phyloP scores from a whole-genome alignment of 2,113 vertebrate genomes.

The Vireo altiloquus region DNA sequence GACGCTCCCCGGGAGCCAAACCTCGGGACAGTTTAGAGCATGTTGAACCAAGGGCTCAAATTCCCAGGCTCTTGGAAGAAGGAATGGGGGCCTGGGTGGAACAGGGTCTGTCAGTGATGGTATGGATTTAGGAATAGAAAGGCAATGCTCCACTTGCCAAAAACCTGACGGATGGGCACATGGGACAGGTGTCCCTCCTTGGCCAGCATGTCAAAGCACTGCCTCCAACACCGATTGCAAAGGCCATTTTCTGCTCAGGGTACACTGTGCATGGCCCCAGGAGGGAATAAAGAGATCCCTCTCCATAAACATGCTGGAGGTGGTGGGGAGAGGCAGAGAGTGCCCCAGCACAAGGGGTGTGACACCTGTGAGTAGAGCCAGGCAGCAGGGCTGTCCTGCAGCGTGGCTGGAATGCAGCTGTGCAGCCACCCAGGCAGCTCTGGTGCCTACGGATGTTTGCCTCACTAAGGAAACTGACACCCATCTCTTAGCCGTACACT shows the following conservation, averaged over 20 bases:
- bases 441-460: fast-evolving
- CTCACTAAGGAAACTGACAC: background rate
- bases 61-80: fast-evolving
- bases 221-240: fast-evolving
- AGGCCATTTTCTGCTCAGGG: background rate
- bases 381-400: background rate
- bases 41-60: background rate
- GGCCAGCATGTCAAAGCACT: background rate
- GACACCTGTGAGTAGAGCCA: fast-evolving
- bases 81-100: background rate
- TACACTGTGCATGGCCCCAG: fast-evolving
- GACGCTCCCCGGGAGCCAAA: background rate
- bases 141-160: fast-evolving
- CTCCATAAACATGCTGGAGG: fast-evolving
- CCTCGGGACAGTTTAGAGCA: background rate
- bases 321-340: background rate
- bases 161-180: background rate
- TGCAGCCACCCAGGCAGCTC: background rate
- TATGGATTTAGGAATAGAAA: background rate
- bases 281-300: background rate
- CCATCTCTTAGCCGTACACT: background rate
- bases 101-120: background rate
- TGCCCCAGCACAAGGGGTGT: fast-evolving
- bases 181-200: background rate
- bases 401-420: background rate